phyloP scores from a whole-genome alignment of 2,797 vertebrate genomes.

The Rhynchotus rufescens region DNA sequence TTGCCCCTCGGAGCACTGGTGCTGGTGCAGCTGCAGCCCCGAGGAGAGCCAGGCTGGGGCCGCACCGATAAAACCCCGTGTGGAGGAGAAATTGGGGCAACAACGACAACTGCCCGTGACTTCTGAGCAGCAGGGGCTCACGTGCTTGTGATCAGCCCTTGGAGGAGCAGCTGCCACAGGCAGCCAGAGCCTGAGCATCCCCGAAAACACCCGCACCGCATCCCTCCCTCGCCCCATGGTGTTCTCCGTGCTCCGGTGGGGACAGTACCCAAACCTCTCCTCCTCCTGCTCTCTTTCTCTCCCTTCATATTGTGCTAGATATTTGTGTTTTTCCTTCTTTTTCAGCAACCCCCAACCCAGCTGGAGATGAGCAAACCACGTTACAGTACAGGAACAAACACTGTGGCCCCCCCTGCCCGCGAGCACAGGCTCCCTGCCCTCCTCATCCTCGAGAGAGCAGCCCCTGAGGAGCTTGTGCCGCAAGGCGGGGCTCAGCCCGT shows the following conservation, averaged over 20 bases:
- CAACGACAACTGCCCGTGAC: neutral
- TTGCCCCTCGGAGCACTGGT: neutral
- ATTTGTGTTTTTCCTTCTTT: neutral
- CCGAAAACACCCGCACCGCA: neutral
- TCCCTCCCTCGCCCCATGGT: neutral
- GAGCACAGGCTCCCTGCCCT: neutral
- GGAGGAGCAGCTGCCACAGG: neutral
- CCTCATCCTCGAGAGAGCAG: fast-evolving
- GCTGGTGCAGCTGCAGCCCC: neutral
- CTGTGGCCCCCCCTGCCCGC: neutral
- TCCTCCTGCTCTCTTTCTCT: neutral
- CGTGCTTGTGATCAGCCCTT: neutral
- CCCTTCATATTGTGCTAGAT: neutral
- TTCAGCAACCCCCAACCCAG: constrained; percentile 62
- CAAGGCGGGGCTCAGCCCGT: neutral
- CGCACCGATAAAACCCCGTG: neutral
- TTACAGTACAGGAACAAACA: constrained; percentile 64
- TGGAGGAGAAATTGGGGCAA: neutral
- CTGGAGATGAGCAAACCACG: constrained; percentile 50
- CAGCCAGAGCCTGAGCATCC: neutral
- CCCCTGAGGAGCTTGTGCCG: neutral
- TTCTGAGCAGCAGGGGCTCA: fast-evolving
- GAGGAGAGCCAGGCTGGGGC: neutral
- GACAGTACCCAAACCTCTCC: neutral
- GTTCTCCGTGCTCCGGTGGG: neutral